Conservation (phyloP, 2,888 invertebrate species). For the Cephus spinipes region DNA sequence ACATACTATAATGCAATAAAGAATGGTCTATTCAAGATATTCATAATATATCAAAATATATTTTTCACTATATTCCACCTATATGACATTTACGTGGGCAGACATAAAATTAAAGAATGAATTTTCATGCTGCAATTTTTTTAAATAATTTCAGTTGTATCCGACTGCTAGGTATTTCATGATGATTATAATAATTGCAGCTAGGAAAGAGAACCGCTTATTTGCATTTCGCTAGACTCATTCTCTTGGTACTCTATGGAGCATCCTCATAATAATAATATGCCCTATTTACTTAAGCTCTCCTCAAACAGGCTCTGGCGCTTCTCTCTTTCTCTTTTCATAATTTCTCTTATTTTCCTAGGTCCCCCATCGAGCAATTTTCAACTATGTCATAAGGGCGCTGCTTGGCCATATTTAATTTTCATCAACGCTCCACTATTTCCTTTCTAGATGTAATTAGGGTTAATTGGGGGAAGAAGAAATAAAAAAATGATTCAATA, state of each 20-base stretch:
- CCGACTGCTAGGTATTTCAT: neutral
- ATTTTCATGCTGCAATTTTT: neutral
- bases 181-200: slow-evolving; percentile 8
- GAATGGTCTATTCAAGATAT: too few relatives aligned
- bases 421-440: neutral
- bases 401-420: neutral
- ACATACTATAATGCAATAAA: too few relatives aligned
- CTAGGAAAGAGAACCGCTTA: neutral
- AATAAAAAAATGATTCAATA: neutral
- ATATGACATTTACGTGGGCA: too few relatives aligned
- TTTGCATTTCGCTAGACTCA: slow-evolving; percentile 1
- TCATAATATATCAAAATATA: too few relatives aligned
- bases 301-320: slow-evolving; percentile 5
- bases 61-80: too few relatives aligned
- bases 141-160: neutral
- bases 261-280: slow-evolving; percentile 16
- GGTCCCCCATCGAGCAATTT: too few relatives aligned
- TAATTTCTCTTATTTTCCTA: neutral
- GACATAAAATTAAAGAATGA: neutral
- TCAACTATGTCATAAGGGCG: neutral
- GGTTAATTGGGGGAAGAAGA: neutral
- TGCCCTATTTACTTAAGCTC: slow-evolving; percentile 8
- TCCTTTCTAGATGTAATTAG: neutral
- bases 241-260: neutral
- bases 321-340: neutral